Base-by-base conservation (phyloP, 92 coral and sea anemone genomes). In the Chrysogorgia sp. region DNA sequence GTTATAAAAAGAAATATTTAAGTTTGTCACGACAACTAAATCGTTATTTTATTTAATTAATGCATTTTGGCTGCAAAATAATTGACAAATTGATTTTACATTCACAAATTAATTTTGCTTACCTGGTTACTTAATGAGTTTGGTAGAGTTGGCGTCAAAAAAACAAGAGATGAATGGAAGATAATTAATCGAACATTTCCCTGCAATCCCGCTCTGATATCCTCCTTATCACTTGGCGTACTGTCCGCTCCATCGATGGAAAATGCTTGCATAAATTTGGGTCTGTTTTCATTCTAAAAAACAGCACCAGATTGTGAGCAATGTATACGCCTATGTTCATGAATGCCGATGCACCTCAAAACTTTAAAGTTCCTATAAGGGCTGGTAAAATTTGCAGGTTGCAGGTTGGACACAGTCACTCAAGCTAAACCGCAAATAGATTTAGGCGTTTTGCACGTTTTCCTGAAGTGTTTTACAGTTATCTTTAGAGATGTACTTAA, bases 171-270 rank as follows among this genome's bases (percentile, higher is more conserved):
- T 17, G 98, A 89, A 71, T 93, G 97, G 10, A 91, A 77, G 35
- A 93, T 83, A 48, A 93, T 86, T 49, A 91, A 71, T 47, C 98
- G 76, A 35, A 93, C 86, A 81, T 93, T 93, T 45, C 93, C 98
- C 66, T 93, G 98, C 24, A 93, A 83, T 14, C 98, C 98, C 43
- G 98, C 98, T 61, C 98, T 78, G 40, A 93, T 97, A 74, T 93
- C 97, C 80, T 93, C 98, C 12, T 29, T 71, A 64, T 89, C 88
- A 28, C 52, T 55, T 15, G 85, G 30, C 0, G 34, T 7, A n/a
- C 61, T 53, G 34, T 82, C 81, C 62, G 55, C 53, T 47, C n/a
- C 53, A 47, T 47, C 63, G 2, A 26, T 71, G 6, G 92, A n/a
- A n/a, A n/a, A 97, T 58, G 91, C 98, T 66, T 80, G 90, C 90